Base-by-base conservation (phyloP, 2,888 invertebrate species). In the Urechis unicinctus region DNA sequence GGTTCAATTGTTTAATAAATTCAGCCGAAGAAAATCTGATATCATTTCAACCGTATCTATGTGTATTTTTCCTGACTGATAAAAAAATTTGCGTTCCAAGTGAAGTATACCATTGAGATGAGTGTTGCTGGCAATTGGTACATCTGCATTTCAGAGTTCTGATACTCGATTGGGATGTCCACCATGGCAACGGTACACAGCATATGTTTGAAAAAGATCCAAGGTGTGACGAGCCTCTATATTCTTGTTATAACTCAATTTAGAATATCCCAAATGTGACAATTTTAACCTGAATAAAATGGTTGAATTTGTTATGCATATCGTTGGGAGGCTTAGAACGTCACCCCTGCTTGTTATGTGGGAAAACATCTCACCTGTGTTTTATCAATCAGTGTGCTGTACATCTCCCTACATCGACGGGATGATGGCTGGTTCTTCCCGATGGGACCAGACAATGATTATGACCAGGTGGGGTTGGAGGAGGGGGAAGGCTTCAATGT, bases 121-220 rank as follows among this genome's bases (percentile, higher is more conserved):
- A 13, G 48, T 48, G 13, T 22, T 9, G 25, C 26, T 46, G 26
- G 5, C 1, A n/a, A n/a, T n/a, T n/a, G n/a, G n/a, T n/a, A n/a
- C n/a, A n/a, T n/a, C 31, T 28, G 28, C n/a, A 26, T 64, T 63
- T 28, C 62, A 81, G 86, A 70, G 85, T 96, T 67, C 78, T 96
- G 46, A 85, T 96, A 52, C 76, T 96, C 0, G 96, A 96, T 80
- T 96, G 95, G 90, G 96, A 96, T 77, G 88, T 96, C 3, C 95
- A 96, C 72, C 95, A 96, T 74, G 95, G 95, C 0, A 92, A 96
- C 74, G 95, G 93, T 0, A 92, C 90, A 30, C 81, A 81, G 64
- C 61, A 75, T 49, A 70, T 69, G 57, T 81, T 80, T 63, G 78
- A 79, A 64, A 71, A 78, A 22, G 78, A 78, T 61, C 73, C 5